These are phyloP conservation scores for Tragelaphus strepsiceros DNA, from an alignment of 2,113 vertebrate species.

Conservation along the genomic window DNA sequence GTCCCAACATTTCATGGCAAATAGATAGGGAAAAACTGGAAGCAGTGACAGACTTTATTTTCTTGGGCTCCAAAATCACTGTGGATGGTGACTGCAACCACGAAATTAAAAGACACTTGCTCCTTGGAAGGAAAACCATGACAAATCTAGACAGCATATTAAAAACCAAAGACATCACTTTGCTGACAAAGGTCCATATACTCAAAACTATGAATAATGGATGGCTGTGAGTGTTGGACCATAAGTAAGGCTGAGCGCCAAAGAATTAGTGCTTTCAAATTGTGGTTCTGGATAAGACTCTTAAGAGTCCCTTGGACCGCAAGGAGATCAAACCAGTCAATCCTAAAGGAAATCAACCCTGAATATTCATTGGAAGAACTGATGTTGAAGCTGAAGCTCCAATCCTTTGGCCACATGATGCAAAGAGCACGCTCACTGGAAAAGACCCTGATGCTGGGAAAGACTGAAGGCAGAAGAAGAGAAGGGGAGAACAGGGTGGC, in stretches of 20 bases:
- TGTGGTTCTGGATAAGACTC: neutral
- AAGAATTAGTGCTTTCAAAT: neutral
- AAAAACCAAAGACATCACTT: neutral
- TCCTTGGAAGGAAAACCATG: neutral
- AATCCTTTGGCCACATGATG: neutral
- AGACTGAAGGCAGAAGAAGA: neutral
- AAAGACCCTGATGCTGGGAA: neutral
- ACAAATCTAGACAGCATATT: neutral
- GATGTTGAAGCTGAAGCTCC: neutral
- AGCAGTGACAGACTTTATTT: neutral
- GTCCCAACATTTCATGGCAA: neutral
- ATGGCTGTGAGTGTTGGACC: neutral
- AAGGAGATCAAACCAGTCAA: neutral
- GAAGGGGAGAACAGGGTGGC: neutral
- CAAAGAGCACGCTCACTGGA: neutral
- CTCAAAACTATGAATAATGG: neutral
- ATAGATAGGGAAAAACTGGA: neutral
- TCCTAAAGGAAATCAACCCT: neutral
- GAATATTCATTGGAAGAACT: neutral
- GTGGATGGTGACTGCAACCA: neutral
- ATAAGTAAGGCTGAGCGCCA: neutral
- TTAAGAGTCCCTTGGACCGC: neutral
- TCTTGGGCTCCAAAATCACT: neutral
- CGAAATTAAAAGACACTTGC: neutral
- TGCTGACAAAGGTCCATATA: neutral